Conservation (phyloP, 2,797 vertebrate genomes). For the Gallinago nigripennis region DNA sequence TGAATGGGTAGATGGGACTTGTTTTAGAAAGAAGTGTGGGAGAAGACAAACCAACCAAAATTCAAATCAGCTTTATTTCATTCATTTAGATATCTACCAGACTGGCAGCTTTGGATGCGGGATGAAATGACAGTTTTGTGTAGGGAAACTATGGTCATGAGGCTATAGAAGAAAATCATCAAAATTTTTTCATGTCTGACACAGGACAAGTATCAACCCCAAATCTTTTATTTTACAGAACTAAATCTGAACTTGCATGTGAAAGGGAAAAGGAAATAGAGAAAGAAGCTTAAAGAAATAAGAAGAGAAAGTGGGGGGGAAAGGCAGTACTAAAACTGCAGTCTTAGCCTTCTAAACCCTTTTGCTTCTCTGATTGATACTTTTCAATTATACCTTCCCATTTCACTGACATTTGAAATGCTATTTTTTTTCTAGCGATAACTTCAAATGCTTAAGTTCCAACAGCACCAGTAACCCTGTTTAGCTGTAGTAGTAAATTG, state of each 20-base stretch:
- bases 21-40: background rate
- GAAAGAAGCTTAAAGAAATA: background rate
- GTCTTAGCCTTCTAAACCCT: constrained; percentile 74
- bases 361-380: constrained; percentile 99
- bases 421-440: constrained; percentile 90
- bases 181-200: constrained; percentile 1
- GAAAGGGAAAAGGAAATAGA: background rate
- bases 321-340: constrained; percentile 45
- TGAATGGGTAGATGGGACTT: background rate
- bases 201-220: background rate
- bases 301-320: background rate
- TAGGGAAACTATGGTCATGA: background rate
- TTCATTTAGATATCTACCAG: background rate
- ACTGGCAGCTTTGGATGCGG: background rate
- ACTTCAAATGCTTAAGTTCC: constrained; percentile 97
- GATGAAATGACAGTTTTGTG: background rate
- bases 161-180: constrained; percentile 18
- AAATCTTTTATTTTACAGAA: constrained; percentile 42
- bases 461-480: constrained; percentile 92
- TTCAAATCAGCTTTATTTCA: background rate
- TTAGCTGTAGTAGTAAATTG: constrained; percentile 99
- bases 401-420: constrained; percentile 96
- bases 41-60: background rate
- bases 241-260: constrained; percentile 21
- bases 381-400: constrained; percentile 99